These are phyloP conservation scores for Anastrepha obliqua DNA, from an alignment of 1,140 invertebrate genomes.

Conservation along the genomic window DNA sequence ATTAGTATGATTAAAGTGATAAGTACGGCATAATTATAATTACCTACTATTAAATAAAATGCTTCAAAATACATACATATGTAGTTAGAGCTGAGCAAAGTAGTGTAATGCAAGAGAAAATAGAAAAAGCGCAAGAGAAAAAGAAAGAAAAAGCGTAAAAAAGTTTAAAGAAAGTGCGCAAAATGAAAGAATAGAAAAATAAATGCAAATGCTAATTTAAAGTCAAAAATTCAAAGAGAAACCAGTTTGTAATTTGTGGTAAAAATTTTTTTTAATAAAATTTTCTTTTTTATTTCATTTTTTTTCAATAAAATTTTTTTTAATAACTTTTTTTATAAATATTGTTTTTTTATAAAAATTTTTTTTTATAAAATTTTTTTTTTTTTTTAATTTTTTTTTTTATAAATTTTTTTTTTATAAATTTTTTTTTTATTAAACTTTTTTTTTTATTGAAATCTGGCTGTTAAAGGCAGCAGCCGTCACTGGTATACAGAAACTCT, in stretches of 20 bases:
- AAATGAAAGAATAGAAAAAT: neutral
- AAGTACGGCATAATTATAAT: neutral
- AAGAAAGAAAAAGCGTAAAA: neutral
- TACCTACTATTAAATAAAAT: neutral
- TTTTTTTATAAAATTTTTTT: neutral
- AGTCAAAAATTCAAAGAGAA: neutral
- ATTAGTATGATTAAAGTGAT: conserved; percentile 44
- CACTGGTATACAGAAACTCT: neutral
- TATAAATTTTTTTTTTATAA: neutral
- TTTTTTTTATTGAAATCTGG: neutral
- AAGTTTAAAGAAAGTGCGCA: neutral
- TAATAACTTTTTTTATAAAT: neutral
- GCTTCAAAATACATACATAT: conserved; percentile 1
- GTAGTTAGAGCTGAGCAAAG: conserved; percentile 23
- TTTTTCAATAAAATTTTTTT: too few species aligned
- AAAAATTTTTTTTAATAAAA: too few species aligned
- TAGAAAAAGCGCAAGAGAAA: neutral
- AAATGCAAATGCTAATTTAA: neutral
- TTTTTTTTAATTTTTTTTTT: neutral
- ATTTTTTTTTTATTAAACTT: neutral
- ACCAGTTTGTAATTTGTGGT: neutral
- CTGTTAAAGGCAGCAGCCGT: neutral
- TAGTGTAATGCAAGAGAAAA: neutral
- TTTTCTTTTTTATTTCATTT: too few species aligned
- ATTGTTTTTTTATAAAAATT: too few species aligned